Percentiles rank a stretch among this genome's conserved stretches.
These are phyloP conservation scores for Cheirogaleus medius DNA, from an alignment of 2,113 vertebrate species.

Conservation along the genomic window DNA sequence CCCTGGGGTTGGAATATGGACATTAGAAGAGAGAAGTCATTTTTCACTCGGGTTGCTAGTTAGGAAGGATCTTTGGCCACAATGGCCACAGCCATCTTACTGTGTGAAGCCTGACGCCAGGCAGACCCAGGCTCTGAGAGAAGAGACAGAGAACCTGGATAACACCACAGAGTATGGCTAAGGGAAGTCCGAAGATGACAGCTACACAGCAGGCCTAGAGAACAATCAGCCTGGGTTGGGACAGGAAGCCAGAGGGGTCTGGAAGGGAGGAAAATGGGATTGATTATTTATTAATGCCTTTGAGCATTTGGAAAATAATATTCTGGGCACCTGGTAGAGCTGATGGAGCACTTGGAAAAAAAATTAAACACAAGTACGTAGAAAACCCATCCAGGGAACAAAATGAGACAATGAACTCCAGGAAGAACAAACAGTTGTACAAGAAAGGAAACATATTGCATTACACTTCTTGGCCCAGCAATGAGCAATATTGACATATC, in stretches of 20 bases:
- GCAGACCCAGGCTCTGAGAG: no score
- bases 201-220: background rate
- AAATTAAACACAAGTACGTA: background rate
- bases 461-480: background rate
- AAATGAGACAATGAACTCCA: background rate
- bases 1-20: background rate
- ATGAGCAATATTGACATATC: background rate
- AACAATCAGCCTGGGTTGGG: background rate
- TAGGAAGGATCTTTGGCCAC: background rate
- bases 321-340: background rate
- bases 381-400: background rate
- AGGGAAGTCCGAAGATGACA: background rate
- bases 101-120: background rate
- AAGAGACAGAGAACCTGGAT: background rate
- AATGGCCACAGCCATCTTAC: no score
- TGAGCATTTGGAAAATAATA: conserved; percentile 1
- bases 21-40: background rate
- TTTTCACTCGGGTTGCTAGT: background rate
- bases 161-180: background rate
- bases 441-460: background rate
- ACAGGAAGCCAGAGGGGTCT: background rate
- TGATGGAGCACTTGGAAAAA: background rate
- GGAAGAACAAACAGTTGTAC: background rate
- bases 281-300: background rate
- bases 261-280: background rate